These are phyloP conservation scores for Oryzias celebensis DNA, from an alignment of 2,113 vertebrate species.

Conservation along the genomic window DNA sequence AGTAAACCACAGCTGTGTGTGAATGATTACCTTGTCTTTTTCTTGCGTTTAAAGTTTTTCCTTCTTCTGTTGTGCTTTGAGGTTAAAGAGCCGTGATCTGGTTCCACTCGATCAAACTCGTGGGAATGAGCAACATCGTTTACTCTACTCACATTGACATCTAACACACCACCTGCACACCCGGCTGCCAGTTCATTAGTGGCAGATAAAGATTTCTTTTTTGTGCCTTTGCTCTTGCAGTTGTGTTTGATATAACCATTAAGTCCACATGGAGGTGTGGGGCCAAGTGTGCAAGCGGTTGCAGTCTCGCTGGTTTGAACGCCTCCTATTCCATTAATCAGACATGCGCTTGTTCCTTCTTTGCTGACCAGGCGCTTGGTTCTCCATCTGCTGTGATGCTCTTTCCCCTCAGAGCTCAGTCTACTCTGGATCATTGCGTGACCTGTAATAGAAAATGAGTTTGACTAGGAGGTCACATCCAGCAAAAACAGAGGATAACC, in stretches of 20 bases:
- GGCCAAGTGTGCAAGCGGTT: background rate
- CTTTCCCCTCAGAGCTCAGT: conserved; percentile 6
- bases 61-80: conserved; percentile 1
- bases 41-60: conserved; percentile 8
- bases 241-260: conserved; percentile 31
- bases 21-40: conserved; percentile 27
- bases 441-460: conserved; percentile 13
- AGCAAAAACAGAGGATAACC: too few species aligned
- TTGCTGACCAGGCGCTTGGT: background rate
- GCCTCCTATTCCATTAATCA: background rate
- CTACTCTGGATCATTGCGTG: conserved; percentile 36
- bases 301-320: background rate
- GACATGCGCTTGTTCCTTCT: background rate
- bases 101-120: conserved; percentile 1
- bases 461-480: background rate
- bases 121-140: background rate
- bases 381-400: background rate
- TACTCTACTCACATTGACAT: background rate
- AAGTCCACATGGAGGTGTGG: background rate
- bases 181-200: background rate
- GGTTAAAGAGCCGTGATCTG: background rate
- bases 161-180: background rate
- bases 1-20: too few species aligned
- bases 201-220: background rate
- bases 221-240: background rate